Evolutionary conservation across 2,888 invertebrate genomes (phyloP).

Genomic region (Nomada ferruginata): DNA sequence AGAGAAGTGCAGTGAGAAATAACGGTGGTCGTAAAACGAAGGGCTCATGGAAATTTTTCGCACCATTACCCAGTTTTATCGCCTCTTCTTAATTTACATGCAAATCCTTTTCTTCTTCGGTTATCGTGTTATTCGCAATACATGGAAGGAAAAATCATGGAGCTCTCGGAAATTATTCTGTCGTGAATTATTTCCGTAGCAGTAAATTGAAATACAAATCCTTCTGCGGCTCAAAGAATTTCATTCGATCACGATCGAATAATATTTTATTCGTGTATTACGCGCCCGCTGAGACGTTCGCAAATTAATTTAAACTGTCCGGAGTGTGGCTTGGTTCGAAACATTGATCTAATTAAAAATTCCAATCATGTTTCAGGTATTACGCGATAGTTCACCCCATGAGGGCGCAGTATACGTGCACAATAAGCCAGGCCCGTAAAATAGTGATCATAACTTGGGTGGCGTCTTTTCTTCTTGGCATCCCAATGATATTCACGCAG

Average conservation of each 20-base stretch:
- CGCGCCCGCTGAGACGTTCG: no score
- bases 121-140: not conserved
- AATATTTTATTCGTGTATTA: no score
- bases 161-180: not conserved
- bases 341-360: conserved; percentile 20
- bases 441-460: conserved; percentile 88
- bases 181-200: not conserved
- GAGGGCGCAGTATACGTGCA: conserved; percentile 89
- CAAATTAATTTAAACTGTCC: no score
- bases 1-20: not conserved
- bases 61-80: conserved; percentile 14
- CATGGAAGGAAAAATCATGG: not conserved
- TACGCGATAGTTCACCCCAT: conserved; percentile 90
- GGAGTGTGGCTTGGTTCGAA: not conserved
- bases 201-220: no score
- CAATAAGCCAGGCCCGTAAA: conserved; percentile 87
- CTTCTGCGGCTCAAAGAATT: no score
- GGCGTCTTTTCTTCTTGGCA: conserved; percentile 86
- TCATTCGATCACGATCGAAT: no score
- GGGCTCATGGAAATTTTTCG: conserved; percentile 20
- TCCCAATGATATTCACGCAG: conserved; percentile 87
- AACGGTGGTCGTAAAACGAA: conserved; percentile 14
- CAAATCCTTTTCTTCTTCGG: not conserved
- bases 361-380: conserved; percentile 85
- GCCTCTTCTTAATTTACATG: not conserved